Evolutionary conservation across 2,888 invertebrate genomes (phyloP), one percentile per base, ranked within the genome.

Genomic region (Epistrophe grossulariae): DNA sequence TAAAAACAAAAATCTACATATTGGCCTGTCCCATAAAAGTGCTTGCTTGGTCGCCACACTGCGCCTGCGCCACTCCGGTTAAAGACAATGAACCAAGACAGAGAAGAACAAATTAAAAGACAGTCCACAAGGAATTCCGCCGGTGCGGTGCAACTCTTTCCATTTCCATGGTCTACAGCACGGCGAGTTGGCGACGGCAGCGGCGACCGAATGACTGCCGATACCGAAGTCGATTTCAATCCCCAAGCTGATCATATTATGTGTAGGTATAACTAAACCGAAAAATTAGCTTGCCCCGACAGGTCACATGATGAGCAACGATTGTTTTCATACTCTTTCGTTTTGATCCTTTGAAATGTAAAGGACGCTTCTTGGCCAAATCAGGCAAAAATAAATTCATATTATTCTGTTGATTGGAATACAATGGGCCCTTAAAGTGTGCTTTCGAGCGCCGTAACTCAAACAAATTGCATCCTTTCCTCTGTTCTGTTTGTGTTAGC

Each of bases 381-480:
- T 68, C 64, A 40, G 59, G 35, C 70, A 57, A 66, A 43, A 71
- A 87, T 79, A 76, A 82, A 82, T 79, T 82, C 79, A 87, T 82
- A 87, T 87, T 87, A 87, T 87, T 83, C 82, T 4, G 43, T 90
- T 91, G 91, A 91, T 90, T 91, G 90, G 91, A 92, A 92, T 91
- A 92, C 92, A 92, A 92, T 92, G 91, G 92, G 90, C 91, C 91
- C 92, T 92, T 92, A 92, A 92, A 92, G 92, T 92, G 92, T 92
- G 92, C 92, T 92, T 91, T 91, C 92, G 92, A 92, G 92, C 92
- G 92, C 92, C 92, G 92, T 92, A 92, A 92, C 92, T 92, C 92
- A 92, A 92, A 92, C 92, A 92, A 92, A 92, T 92, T 92, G 92
- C 91, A 91, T 88, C 79, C 88, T 88, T 68, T 78, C 35, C 40